Conservation (phyloP, 2,797 vertebrate species). For the Zenarchopterus dispar region DNA sequence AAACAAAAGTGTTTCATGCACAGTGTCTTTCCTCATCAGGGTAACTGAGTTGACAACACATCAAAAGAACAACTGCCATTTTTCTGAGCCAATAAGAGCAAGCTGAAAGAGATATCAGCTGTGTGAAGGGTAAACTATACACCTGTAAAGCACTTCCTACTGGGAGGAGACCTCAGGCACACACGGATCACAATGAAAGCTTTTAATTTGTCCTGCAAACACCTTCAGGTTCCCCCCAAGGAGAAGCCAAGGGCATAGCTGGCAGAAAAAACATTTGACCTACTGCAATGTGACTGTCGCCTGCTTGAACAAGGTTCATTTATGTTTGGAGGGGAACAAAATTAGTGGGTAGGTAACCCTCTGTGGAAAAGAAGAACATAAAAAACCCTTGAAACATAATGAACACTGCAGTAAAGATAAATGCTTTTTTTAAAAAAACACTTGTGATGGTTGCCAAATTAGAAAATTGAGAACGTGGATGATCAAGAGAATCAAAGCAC, state of each 20-base stretch:
- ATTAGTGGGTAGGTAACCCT: too few relatives aligned
- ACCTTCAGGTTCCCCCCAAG: neutral
- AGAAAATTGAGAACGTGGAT: conserved; percentile 10
- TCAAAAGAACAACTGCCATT: conserved; percentile 1
- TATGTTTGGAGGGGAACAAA: neutral
- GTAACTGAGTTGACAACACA: neutral
- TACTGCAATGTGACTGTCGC: neutral
- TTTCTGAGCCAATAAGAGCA: too few relatives aligned
- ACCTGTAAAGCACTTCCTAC: neutral
- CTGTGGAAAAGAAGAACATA: too few relatives aligned
- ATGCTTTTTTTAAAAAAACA: neutral
- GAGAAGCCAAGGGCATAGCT: conserved; percentile 2
- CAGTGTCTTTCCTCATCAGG: neutral
- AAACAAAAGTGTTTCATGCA: neutral
- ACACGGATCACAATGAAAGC: conserved; percentile 9
- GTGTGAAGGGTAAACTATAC: neutral
- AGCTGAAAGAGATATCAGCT: too few relatives aligned
- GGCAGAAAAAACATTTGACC: neutral
- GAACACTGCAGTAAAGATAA: neutral
- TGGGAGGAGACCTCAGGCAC: neutral
- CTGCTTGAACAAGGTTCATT: neutral
- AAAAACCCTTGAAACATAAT: too few relatives aligned
- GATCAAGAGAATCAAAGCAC: neutral
- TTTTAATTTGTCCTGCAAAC: conserved; percentile 25
- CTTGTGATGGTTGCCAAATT: neutral